A percentile compares a stretch with the other conserved stretches of the same genome.
These are phyloP conservation scores for Antechinus flavipes DNA, from an alignment of 2,113 vertebrate genomes.

Conservation along the genomic window DNA sequence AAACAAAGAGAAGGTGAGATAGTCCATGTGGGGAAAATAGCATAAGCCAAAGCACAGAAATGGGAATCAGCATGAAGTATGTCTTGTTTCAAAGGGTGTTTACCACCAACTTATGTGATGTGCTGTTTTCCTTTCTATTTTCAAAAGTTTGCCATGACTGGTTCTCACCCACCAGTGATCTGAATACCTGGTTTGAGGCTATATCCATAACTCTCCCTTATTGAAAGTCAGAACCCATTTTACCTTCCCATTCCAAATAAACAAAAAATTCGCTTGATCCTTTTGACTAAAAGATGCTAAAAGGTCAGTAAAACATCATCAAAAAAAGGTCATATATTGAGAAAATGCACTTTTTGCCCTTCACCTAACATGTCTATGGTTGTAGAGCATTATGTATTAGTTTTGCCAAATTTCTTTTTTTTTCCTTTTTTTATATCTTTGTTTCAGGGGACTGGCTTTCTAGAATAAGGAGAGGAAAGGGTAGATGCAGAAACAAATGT, in stretches of 20 bases:
- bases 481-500: not conserved
- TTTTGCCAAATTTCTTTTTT: not conserved
- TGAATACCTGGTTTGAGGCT: not conserved
- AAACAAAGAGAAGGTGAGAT: not conserved
- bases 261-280: not conserved
- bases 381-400: not conserved
- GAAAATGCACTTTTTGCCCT: not conserved
- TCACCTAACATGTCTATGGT: not conserved
- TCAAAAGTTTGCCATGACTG: not conserved
- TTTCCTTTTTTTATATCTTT: not conserved
- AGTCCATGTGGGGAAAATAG: not conserved
- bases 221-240: not conserved
- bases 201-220: not conserved
- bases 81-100: not conserved
- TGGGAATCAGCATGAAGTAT: not conserved
- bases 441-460: not conserved
- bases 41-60: not conserved
- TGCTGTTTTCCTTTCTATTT: not conserved
- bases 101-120: not conserved
- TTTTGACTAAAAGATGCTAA: not conserved
- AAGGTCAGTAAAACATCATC: not conserved
- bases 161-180: not conserved
- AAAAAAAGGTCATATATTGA: not conserved
- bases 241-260: not conserved
- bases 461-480: not conserved